phyloP scores from a whole-genome alignment of 2,797 vertebrate species.

The Eulemur coronatus region DNA sequence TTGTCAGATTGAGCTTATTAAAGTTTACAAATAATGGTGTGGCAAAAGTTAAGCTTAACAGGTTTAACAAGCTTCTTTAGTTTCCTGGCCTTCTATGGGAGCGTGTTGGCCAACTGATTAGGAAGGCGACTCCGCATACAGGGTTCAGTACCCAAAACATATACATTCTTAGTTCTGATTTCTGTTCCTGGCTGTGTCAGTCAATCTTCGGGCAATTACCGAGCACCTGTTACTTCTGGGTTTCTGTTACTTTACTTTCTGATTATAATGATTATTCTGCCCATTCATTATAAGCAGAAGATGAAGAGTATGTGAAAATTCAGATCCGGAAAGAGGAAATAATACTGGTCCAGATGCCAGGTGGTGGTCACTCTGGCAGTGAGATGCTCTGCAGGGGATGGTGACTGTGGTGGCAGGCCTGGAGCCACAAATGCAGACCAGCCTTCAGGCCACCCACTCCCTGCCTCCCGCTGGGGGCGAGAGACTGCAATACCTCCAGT shows the following conservation, averaged over 20 bases:
- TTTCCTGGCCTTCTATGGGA: not conserved
- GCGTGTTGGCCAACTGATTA: not conserved
- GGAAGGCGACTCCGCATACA: not conserved
- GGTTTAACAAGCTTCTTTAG: not conserved
- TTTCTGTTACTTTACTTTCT: not conserved
- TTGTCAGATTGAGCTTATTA: constrained; percentile 59
- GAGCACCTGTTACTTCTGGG: not conserved
- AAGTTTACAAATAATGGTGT: not conserved
- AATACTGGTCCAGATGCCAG: not conserved
- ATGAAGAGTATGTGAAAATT: not conserved
- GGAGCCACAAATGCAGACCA: not conserved
- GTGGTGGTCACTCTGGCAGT: accelerated
- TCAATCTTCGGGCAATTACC: not conserved
- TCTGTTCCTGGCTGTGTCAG: not conserved
- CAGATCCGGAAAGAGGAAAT: not conserved
- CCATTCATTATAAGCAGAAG: not conserved
- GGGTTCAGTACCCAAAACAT: not conserved
- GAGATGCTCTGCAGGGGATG: not conserved
- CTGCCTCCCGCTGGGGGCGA: not conserved
- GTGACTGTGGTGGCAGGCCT: not conserved
- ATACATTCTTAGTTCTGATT: not conserved
- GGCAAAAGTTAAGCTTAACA: constrained; percentile 16
- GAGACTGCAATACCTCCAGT: not conserved
- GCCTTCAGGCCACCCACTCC: not conserved
- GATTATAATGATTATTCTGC: not conserved